Base-by-base conservation (phyloP, 2,888 invertebrate species). In the Ormyrus nitidulus region DNA sequence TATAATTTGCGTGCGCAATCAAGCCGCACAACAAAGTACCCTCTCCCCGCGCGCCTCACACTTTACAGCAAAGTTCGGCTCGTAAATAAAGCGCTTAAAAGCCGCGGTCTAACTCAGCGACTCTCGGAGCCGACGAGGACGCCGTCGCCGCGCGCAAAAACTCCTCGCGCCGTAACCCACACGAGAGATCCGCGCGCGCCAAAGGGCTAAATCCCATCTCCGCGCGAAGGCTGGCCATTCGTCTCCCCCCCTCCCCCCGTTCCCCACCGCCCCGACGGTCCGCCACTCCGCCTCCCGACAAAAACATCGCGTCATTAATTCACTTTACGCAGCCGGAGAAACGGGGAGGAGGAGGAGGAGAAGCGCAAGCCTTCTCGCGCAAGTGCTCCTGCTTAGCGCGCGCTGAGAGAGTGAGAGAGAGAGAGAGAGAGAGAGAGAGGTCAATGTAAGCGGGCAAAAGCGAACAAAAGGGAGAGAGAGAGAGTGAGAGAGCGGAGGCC, bases 401-500 rank as follows among this genome's bases (percentile, higher is more conserved):
- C 34, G 7, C 48, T 7, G 53, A 59, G 48, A 13, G 9, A 62
- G 69, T 34, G 77, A 80, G 84, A 88, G 86, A 87, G 86, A 2
- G 34, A 34, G 70, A 44, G 75, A 64, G 58, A 56, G 53, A 34
- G 66, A 68, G 68, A 34, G 77, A 80, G 84, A 85, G 86, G 87
- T 87, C 87, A 86, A 86, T 83, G 86, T 83, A 84, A 84, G 84
- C 75, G 83, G 81, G 84, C 81, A 84, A 86, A 86, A 85, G 83
- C 81, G 85, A 86, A 83, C 83, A 87, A 87, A 83, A 86, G 84
- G 84, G 85, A 88, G 86, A 87, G 86, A 34, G 34, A 34, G 70
- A 44, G 75, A 64, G 58, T 53, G 58, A 34, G 77, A 59, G 77
- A 66, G 54, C 58, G 61, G 34, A 34, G 34, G 77, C 74, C 54